phyloP scores from a whole-genome alignment of 2,888 invertebrate genomes.

The Pinctada fucata region DNA sequence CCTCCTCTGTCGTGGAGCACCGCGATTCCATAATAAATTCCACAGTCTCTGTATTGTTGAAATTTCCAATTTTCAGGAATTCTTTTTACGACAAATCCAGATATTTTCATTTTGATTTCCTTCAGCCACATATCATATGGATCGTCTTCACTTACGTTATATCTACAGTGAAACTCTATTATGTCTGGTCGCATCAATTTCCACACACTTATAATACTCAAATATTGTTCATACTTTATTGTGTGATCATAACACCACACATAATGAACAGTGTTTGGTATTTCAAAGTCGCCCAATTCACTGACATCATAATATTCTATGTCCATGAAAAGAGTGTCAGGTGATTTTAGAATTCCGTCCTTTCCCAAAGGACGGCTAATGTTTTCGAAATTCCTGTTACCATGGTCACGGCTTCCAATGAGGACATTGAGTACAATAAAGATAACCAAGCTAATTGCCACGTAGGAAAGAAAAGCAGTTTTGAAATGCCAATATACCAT shows the following conservation, averaged over 20 bases:
- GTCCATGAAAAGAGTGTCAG: neutral
- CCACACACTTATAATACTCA: slow-evolving; percentile 69
- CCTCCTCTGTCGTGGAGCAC: slow-evolving; percentile 67
- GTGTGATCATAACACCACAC: slow-evolving; percentile 68
- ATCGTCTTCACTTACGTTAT: slow-evolving; percentile 38
- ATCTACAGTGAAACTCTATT: slow-evolving; percentile 61
- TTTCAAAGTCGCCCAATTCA: slow-evolving; percentile 42
- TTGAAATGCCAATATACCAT: no score
- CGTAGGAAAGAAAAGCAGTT: no score
- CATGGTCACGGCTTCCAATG: no score
- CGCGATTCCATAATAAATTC: slow-evolving; percentile 49
- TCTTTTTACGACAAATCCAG: slow-evolving; percentile 50
- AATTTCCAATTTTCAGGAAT: slow-evolving; percentile 54
- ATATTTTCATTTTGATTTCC: slow-evolving; percentile 58
- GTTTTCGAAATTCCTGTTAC: no score
- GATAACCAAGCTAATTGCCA: no score
- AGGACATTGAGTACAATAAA: no score
- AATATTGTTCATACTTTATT: slow-evolving; percentile 68
- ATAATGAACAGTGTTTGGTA: slow-evolving; percentile 61
- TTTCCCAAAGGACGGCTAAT: no score
- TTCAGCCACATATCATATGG: slow-evolving; percentile 67
- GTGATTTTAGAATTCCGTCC: no score
- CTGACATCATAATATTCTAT: neutral
- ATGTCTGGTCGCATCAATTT: slow-evolving; percentile 65
- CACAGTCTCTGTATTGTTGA: slow-evolving; percentile 44